Evolutionary conservation across 37 sponge, comb jelly and placozoan genomes (phyloP).

Genomic region (Bolinopsis microptera): DNA sequence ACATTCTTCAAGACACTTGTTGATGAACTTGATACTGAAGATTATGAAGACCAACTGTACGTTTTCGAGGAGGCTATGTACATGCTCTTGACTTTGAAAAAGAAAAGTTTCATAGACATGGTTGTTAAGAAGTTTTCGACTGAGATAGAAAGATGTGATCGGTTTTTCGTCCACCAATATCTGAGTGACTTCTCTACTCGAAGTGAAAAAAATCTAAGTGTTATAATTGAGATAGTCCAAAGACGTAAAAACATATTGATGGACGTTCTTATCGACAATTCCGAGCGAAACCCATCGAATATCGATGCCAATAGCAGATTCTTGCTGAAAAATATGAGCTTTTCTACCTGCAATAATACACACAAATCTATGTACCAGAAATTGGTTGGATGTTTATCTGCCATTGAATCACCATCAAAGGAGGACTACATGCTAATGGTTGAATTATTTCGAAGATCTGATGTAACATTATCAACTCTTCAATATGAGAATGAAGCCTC

Average conservation of each 20-base stretch:
- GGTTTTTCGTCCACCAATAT: too few relatives aligned
- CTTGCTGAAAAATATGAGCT: not conserved
- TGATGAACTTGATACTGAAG: too few relatives aligned
- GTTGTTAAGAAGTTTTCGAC: not conserved
- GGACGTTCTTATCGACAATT: not conserved
- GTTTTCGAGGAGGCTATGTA: too few relatives aligned
- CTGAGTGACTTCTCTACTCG: too few relatives aligned
- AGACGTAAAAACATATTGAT: not conserved
- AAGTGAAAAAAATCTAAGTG: too few relatives aligned
- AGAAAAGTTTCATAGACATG: not conserved
- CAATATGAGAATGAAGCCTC: not conserved
- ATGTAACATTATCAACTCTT: not conserved
- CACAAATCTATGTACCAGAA: not conserved
- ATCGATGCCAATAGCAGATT: not conserved
- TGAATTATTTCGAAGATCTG: too few relatives aligned
- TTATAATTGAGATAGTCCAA: not conserved
- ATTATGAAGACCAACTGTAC: too few relatives aligned
- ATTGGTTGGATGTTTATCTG: not conserved
- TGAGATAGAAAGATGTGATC: not conserved
- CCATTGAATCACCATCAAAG: not conserved
- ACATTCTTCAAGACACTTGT: not conserved
- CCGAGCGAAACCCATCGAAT: not conserved
- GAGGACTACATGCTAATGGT: too few relatives aligned
- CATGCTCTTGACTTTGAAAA: not conserved
- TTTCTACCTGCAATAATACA: not conserved